Conservation (phyloP, 1,140 invertebrate species). For the Subanguina moxae region DNA sequence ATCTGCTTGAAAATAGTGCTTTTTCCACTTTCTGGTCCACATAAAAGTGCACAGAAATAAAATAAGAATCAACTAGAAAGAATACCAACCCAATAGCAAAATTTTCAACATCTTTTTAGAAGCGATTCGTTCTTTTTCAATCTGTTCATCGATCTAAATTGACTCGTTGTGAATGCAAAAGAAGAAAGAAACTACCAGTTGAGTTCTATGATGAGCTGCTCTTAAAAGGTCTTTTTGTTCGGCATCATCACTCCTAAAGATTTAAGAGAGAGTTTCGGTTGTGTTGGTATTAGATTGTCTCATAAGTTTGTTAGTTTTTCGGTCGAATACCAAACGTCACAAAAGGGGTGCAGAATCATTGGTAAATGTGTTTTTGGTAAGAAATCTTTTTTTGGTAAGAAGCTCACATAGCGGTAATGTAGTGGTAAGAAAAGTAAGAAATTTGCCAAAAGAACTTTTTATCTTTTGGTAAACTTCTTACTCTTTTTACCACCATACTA, state of each 20-base stretch:
- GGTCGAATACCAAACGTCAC: too few species aligned
- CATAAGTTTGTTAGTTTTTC: too few species aligned
- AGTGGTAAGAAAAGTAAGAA: too few species aligned
- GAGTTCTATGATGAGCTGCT: background rate
- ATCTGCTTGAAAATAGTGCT: slow-evolving; percentile 53
- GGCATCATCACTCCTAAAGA: background rate
- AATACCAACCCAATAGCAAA: slow-evolving; percentile 35
- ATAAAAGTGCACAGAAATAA: slow-evolving; percentile 14
- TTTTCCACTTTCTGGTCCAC: slow-evolving; percentile 48
- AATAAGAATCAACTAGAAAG: background rate
- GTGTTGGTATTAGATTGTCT: too few species aligned
- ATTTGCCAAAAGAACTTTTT: too few species aligned
- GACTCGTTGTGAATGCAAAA: background rate
- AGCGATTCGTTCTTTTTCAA: slow-evolving; percentile 37
- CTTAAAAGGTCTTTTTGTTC: background rate
- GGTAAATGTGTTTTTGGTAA: too few species aligned
- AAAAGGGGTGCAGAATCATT: too few species aligned
- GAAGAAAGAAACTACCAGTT: background rate
- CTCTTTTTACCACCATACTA: too few species aligned
- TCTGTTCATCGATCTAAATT: slow-evolving; percentile 33
- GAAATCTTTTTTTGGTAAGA: too few species aligned
- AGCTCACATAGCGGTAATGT: too few species aligned
- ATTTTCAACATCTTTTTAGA: slow-evolving; percentile 49
- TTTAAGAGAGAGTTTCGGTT: background rate
- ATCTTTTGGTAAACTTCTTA: too few species aligned